Conservation (phyloP, 1,140 invertebrate species). For the Pseudomyrmex flavicornis region DNA sequence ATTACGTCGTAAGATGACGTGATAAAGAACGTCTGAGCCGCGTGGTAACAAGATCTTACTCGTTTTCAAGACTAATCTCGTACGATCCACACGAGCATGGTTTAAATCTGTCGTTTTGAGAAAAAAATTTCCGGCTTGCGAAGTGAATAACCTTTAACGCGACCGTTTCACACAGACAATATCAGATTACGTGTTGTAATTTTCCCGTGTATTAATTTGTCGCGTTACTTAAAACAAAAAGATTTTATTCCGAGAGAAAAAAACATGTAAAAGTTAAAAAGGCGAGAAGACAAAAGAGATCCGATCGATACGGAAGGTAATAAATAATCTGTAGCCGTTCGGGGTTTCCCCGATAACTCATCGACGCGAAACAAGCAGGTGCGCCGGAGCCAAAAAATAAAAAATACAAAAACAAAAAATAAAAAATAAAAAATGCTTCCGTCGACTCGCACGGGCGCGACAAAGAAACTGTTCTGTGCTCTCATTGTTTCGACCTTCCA, state of each 20-base stretch:
- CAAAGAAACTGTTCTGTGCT: slow-evolving; percentile 60
- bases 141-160: too few relatives aligned
- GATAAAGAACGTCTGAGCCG: slow-evolving; percentile 37
- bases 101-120: background rate
- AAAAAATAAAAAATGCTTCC: slow-evolving; percentile 29
- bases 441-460: slow-evolving; percentile 37
- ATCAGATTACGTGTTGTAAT: too few relatives aligned
- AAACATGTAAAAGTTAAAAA: slow-evolving; percentile 8
- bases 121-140: too few relatives aligned
- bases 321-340: slow-evolving; percentile 48
- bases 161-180: too few relatives aligned
- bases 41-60: slow-evolving; percentile 10
- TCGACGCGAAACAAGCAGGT: slow-evolving; percentile 53
- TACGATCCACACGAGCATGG: background rate
- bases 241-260: background rate
- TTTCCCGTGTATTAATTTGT: background rate
- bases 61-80: slow-evolving; percentile 31
- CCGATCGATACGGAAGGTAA: slow-evolving; percentile 3
- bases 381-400: slow-evolving; percentile 39
- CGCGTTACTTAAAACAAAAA: background rate
- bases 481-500: slow-evolving; percentile 75
- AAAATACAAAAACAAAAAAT: background rate
- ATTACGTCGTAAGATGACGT: slow-evolving; percentile 28
- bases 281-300: slow-evolving; percentile 4
- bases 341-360: slow-evolving; percentile 59